Base-by-base conservation (phyloP, 2,888 invertebrate genomes). In the Orthosia gothica region DNA sequence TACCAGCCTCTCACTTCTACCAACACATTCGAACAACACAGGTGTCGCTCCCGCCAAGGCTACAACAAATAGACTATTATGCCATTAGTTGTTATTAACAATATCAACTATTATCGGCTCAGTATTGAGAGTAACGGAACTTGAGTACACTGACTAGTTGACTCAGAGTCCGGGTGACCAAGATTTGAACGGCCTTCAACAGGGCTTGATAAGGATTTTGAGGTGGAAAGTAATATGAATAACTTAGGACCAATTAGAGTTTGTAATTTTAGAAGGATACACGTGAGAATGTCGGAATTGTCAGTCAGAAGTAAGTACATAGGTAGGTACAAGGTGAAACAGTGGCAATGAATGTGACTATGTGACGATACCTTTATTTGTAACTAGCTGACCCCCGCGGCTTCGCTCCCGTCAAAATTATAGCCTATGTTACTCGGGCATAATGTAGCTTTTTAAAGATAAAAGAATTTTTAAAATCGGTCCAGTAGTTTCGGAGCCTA, bases 21-120 rank as follows among this genome's bases (percentile, higher is more conserved):
- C 77, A 62, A 81, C 70, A 82, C 71, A 68, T 59, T 80, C 12
- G 64, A 45, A 62, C n/a, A 72, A 50, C 85, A 72, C 85, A 86
- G 80, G 84, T 86, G 82, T 78, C 74, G 45, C 32, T 83, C 74
- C 70, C 15, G 26, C 12, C 84, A 84, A 84, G 84, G 86, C 73
- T 76, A 45, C 12, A 3, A 50, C 63, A 69, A 77, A 76, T 62
- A 59, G 64, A 50, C 74, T 20, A 66, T 66, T 79, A 45, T 12
- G 26, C 67, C 23, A 63, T 66, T 81, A 71, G 62, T 62, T 61
- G 50, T 70, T 77, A 76, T 75, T 81, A 76, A 45, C 68, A 66
- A 74, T 76, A 72, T 83, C 57, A 55, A 16, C 18, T 15, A 23
- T 78, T 74, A 76, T 55, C 26, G 47, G 23, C 57, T 66, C 49